Base-by-base conservation (phyloP, 2,113 vertebrate genomes). In the Passer domesticus region DNA sequence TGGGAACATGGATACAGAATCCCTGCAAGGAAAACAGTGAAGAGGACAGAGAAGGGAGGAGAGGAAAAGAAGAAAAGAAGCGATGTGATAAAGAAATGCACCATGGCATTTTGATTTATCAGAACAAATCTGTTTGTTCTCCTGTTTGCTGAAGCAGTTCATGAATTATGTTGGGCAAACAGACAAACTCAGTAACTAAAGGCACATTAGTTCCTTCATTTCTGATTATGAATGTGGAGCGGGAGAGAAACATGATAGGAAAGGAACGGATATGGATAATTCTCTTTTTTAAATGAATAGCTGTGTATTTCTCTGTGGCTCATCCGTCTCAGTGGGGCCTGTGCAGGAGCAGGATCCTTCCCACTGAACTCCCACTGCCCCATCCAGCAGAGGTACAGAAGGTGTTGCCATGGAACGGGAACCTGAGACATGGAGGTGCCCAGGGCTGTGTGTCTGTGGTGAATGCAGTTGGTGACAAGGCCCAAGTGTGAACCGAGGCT, bases 141-240 rank as follows among this genome's bases (percentile, higher is more conserved):
- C 62, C 88, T 94, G 87, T 64, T 95, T 90, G 68, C 59, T 94
- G 92, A 82, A 95, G 83, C 89, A 94, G 62, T 44, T 81, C 60
- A n/a, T 93, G 94, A 92, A 82, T 94, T 94, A 72, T 52, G 80
- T 72, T 68, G 87, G 77, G 91, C 87, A 95, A 95, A 82, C 86
- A 95, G 94, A 86, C 73, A 94, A 89, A 83, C 68, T 52, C 55
- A 77, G 89, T 90, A 93, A 90, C 86, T 94, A 92, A 92, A 97
- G 64, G 58, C 76, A 66, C 37, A 75, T 89, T 89, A 78, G 47
- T 56, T 94, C 68, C 66, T 94, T 93, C 74, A 85, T 66, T 93
- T 80, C 89, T 82, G 33, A 83, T 92, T 92, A 83, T 89, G 72
- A 87, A 86, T 47, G 50, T 74, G 76, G 21, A 64, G 37, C 60